These are phyloP conservation scores for Tuta absoluta DNA, from an alignment of 2,888 invertebrate genomes.

Conservation along the genomic window DNA sequence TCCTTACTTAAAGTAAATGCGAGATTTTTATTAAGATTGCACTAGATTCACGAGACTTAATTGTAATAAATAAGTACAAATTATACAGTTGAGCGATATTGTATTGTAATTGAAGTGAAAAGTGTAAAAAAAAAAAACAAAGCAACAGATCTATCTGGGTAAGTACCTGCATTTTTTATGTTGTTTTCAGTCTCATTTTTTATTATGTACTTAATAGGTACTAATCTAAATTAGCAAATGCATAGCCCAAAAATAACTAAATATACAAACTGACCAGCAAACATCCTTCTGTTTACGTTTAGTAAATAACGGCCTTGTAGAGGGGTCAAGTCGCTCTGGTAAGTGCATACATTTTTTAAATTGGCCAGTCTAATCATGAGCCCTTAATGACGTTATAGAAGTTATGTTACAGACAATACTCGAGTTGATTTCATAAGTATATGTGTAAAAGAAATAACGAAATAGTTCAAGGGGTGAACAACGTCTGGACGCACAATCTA, in stretches of 20 bases:
- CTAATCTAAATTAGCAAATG: background rate
- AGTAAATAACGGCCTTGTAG: too few relatives aligned
- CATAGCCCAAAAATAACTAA: too few relatives aligned
- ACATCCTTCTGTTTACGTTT: too few relatives aligned
- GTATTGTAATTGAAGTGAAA: background rate
- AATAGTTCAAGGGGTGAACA: too few relatives aligned
- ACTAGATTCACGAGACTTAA: background rate
- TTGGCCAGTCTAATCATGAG: background rate
- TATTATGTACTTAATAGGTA: background rate
- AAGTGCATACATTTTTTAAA: background rate
- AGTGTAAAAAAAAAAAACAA: background rate
- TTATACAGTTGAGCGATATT: background rate
- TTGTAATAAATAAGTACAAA: constrained; percentile 15
- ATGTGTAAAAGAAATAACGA: too few relatives aligned
- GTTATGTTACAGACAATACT: too few relatives aligned
- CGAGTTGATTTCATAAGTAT: background rate
- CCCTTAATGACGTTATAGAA: too few relatives aligned
- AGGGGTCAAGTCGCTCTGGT: too few relatives aligned
- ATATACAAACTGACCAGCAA: too few relatives aligned
- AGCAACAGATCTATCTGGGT: background rate
- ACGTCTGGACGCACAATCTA: too few relatives aligned
- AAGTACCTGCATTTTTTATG: background rate
- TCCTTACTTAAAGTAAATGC: constrained; percentile 24
- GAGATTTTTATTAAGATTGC: constrained; percentile 19
- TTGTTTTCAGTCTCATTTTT: constrained; percentile 11